These are phyloP conservation scores for Xerus inauris DNA, from an alignment of 2,113 vertebrate genomes.

Conservation along the genomic window DNA sequence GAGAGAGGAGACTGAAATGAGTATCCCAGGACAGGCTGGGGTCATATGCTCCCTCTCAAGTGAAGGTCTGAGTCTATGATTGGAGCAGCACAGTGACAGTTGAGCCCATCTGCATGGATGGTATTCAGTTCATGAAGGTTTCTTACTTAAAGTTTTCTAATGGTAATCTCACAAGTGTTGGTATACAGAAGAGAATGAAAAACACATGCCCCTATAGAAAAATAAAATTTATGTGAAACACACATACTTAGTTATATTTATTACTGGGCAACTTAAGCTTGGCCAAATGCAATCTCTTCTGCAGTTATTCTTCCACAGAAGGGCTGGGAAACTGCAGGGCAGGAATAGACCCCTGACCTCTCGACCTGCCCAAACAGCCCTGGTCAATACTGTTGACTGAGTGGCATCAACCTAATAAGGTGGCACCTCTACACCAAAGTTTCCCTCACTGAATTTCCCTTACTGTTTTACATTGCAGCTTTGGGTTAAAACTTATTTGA, in stretches of 20 bases:
- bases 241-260: not conserved
- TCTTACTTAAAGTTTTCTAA: conserved; percentile 32
- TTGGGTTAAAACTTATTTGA: not conserved
- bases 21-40: conserved; percentile 61
- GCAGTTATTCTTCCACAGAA: not conserved
- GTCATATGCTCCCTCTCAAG: not conserved
- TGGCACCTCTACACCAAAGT: not conserved
- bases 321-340: not conserved
- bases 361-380: not conserved
- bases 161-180: not conserved
- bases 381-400: not conserved
- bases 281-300: not conserved
- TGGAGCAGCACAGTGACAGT: conserved; percentile 77
- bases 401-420: not conserved
- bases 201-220: not conserved
- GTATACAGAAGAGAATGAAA: not conserved
- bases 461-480: not conserved
- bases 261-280: not conserved
- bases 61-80: not conserved
- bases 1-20: conserved; percentile 64
- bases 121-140: not conserved
- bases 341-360: not conserved
- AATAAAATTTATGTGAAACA: not conserved
- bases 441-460: not conserved
- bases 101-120: conserved; percentile 30